phyloP scores from a whole-genome alignment of 2,888 invertebrate species.

The Thecocarcelia acutangulata region DNA sequence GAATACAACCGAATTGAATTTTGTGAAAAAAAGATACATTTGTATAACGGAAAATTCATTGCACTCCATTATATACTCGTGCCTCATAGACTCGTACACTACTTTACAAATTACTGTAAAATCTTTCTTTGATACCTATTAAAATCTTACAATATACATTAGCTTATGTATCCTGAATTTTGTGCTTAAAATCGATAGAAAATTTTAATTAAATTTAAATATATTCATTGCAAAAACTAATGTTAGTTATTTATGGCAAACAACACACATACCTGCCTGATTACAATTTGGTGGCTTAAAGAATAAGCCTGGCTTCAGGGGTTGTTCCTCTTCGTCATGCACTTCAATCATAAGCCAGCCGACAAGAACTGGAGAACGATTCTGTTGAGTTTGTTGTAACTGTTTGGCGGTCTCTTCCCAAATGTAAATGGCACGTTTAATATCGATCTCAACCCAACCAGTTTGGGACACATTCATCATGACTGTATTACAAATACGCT shows the following conservation, averaged over 20 bases:
- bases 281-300: conserved; percentile 81
- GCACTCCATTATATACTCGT: too few relatives aligned
- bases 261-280: conserved; percentile 82
- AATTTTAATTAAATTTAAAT: conserved; percentile 4
- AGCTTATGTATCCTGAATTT: not conserved
- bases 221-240: conserved; percentile 1
- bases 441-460: conserved; percentile 81
- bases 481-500: conserved; percentile 80
- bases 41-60: too few relatives aligned
- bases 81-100: too few relatives aligned
- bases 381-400: conserved; percentile 70
- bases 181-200: not conserved
- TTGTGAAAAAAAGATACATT: too few relatives aligned
- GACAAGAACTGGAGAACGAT: conserved; percentile 75
- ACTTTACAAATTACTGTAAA: too few relatives aligned
- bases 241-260: conserved; percentile 79
- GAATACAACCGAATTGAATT: too few relatives aligned
- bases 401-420: conserved; percentile 77
- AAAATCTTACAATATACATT: not conserved
- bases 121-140: not conserved
- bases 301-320: conserved; percentile 78
- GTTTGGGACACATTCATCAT: conserved; percentile 79
- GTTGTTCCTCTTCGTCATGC: conserved; percentile 80
- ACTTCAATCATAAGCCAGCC: conserved; percentile 80
- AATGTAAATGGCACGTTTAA: conserved; percentile 79